Evolutionary conservation across 2,888 invertebrate species (phyloP), one percentile per base, ranked within the genome.

Genomic region (Apamea crenata): DNA sequence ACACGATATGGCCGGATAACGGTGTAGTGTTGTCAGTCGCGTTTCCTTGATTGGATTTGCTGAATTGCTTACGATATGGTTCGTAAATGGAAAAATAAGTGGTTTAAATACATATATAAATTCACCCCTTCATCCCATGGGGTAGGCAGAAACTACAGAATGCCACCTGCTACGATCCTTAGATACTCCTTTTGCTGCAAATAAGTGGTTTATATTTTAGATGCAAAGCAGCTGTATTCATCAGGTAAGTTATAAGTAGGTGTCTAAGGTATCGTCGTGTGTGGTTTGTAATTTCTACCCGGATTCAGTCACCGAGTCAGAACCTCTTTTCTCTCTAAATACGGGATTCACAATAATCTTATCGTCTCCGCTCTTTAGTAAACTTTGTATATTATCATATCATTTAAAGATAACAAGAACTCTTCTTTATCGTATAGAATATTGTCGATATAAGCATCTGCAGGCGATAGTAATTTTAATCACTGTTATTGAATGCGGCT

Each of bases 31-130:
- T 86, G 77, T 82, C 74, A 86, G 77, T 66, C 59, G 77, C 8
- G 68, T 69, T 86, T 82, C 86, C 86, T 77, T 82, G 74, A 74
- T 84, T 82, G 53, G 44, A 8, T 82, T 72, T 69, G 82, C 70
- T 71, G 50, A 68, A 72, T 72, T 72, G 56, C 63, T 63, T 59
- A n/a, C 47, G 63, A 68, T 77, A 44, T 74, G 61, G 16, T 72
- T 69, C 32, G 32, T 67, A 71, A 56, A 72, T 63, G 67, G 56
- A 56, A 77, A 72, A 61, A 47, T 76, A 56, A 16, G 47, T 53
- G 14, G 66, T 53, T 76, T 63, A n/a, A 29, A 63, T 63, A 63
- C 6, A 29, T 61, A 32, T 3, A 32, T 32, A 63, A 63, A 32
- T 21, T 32, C 32, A 32, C 4, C 32, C 32, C 21, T 65, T 36